Base-by-base conservation (phyloP, 2,113 vertebrate species). In the Hucho hucho region DNA sequence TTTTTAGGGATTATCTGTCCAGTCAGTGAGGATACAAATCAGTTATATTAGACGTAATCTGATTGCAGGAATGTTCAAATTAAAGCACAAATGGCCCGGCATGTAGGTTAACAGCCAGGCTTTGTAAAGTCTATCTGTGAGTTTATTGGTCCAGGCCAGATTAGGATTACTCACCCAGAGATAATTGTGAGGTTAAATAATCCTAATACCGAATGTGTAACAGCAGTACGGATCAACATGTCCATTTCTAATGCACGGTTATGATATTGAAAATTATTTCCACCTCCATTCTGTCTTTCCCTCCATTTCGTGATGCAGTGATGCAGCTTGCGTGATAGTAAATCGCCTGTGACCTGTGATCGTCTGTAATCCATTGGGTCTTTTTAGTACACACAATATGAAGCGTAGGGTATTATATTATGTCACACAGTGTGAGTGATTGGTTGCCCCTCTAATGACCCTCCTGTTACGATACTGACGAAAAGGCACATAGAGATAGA, bases 11-110 rank as follows among this genome's bases (percentile, higher is more conserved):
- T 94, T 86, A 90, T 92, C 90, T 89, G 87, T 88, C 74, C 89
- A 91, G 88, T 25, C 14, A 53, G 49, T 90, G 89, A 94, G 92
- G 92, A 91, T 83, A 90, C 86, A 86, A 87, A 85, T 93, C 90
- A 91, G 94, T 93, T 92, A 94, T 93, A 92, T 93, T 93, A 94
- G 85, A 90, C 87, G 70, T 95, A 95, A 96, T 95, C 93, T 94
- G 93, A 94, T 95, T 93, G 88, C 86, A 91, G 88, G 87, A 89
- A 90, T 88, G 81, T 91, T 91, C 92, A 94, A 92, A 92, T 91
- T 92, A 91, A 87, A 93, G 86, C 87, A 91, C 90, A 90, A 92
- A 93, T 89, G 74, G 81, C 93, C 85, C 83, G 92, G 91, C 90
- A 90, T 92, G 89, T 93, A 92, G 92, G 91, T 92, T 94, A 93